A percentile compares a stretch with the other conserved stretches of the same genome.
phyloP scores from a whole-genome alignment of 2,888 invertebrate genomes.

The Oligia fasciuncula region DNA sequence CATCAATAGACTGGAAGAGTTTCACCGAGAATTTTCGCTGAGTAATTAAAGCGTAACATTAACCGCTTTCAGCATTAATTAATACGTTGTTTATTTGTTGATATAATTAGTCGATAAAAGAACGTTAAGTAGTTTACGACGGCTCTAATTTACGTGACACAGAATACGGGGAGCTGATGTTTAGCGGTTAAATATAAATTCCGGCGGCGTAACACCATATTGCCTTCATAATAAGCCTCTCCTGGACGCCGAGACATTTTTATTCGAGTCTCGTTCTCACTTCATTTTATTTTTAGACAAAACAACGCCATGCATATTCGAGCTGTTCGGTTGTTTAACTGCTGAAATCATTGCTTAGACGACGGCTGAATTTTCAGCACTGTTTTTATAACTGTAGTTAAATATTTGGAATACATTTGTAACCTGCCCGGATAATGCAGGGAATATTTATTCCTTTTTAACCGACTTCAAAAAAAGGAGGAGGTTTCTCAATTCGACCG shows the following conservation, averaged over 20 bases:
- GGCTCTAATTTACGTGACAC: conserved; percentile 70
- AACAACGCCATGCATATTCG: conserved; percentile 76
- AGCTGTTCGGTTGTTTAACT: conserved; percentile 70
- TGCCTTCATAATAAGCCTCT: conserved; percentile 84
- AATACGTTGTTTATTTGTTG: conserved; percentile 57
- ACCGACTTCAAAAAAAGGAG: too few species aligned
- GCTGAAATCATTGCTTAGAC: conserved; percentile 68
- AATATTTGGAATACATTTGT: conserved; percentile 49
- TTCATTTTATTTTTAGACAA: conserved; percentile 84
- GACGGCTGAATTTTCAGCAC: conserved; percentile 57
- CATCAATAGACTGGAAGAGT: conserved; percentile 48
- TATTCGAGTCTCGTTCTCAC: conserved; percentile 78
- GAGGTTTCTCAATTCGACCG: too few species aligned
- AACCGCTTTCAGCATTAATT: conserved; percentile 51
- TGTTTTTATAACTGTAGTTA: conserved; percentile 33
- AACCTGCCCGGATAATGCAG: conserved; percentile 11
- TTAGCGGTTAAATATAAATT: conserved; percentile 80
- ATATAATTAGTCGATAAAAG: conserved; percentile 69
- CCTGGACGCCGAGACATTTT: conserved; percentile 71
- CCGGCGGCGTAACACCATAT: conserved; percentile 80
- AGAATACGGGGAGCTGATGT: conserved; percentile 66
- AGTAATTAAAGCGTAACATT: conserved; percentile 52
- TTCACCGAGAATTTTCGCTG: conserved; percentile 44
- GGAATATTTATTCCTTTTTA: neutral
- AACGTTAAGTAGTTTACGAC: conserved; percentile 67